Base-by-base conservation (phyloP, 2,888 invertebrate genomes). In the Lasioglossum marginatum region DNA sequence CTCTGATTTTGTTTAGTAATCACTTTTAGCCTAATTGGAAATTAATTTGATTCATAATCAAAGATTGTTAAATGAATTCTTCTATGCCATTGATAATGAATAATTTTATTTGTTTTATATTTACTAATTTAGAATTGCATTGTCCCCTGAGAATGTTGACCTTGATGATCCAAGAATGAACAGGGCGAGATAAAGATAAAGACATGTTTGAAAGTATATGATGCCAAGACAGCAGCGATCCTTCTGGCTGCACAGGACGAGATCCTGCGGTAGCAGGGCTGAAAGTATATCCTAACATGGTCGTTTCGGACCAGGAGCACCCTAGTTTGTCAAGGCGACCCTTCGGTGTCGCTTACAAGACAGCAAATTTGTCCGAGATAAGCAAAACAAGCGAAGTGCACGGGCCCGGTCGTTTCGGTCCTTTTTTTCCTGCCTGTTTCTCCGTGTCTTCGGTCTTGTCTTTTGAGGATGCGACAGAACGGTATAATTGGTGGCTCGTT, bases 291-390 rank as follows among this genome's bases (percentile, higher is more conserved):
- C 82, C 85, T 82, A 86, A 89, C 87, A 83, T 77, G 85, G 74
- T 81, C 70, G 83, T 88, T 87, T 91, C 92, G 91, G 88, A 77
- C 89, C 88, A 84, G 87, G 80, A 93, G 92, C 90, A 92, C 92
- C 92, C 92, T 90, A 92, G 93, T 93, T 93, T 94, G 93, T 94
- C 93, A 94, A 92, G 92, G 88, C 92, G 94, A 94, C 94, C 94
- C 94, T 93, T 88, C 91, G 93, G 93, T 93, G 93, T 93, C 93
- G 93, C 91, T 94, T 94, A 94, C 94, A 93, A 93, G 93, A 94
- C 94, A 93, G 93, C 94, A 93, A 94, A 95, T 94, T 95, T 94
- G 94, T 95, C 92, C 37, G 91, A 93, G 94, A 94, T 93, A 94
- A 93, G 93, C 93, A 93, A 94, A 94, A 94, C 94, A 94, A 94